Conservation (phyloP, 2,113 vertebrate species). For the Dinomys branickii region DNA sequence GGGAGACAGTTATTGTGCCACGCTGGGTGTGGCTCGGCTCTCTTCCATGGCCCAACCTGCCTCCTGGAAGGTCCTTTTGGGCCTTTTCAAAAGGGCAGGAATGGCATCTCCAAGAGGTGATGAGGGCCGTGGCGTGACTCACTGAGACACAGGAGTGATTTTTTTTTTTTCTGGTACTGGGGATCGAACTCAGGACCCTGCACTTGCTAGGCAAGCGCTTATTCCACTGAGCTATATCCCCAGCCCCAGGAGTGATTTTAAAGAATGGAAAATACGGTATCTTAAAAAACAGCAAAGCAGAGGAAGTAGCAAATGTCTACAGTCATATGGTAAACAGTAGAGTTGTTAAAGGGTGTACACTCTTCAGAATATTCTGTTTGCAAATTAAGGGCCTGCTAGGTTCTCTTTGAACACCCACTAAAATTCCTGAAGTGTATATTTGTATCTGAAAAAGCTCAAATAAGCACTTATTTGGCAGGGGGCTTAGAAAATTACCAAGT, state of each 20-base stretch:
- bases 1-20: neutral
- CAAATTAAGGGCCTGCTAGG: neutral
- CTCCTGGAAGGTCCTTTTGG: neutral
- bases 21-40: neutral
- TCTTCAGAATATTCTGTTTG: neutral
- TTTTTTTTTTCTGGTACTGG: too few species aligned
- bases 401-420: neutral
- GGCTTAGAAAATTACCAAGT: conserved; percentile 38
- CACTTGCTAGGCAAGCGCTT: too few species aligned
- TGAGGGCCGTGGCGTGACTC: neutral
- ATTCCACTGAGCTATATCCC: too few species aligned
- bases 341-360: neutral
- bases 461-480: neutral
- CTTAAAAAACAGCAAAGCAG: neutral
- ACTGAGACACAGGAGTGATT: neutral
- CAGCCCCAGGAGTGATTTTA: too few species aligned
- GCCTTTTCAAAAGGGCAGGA: neutral
- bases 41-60: too few species aligned
- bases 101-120: neutral
- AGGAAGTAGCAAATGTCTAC: neutral
- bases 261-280: neutral
- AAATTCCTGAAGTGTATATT: conserved; percentile 26
- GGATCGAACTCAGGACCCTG: too few species aligned
- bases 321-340: neutral
- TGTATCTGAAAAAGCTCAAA: conserved; percentile 1